Base-by-base conservation (phyloP, 2,888 invertebrate genomes). In the Ecliptopera silaceata region DNA sequence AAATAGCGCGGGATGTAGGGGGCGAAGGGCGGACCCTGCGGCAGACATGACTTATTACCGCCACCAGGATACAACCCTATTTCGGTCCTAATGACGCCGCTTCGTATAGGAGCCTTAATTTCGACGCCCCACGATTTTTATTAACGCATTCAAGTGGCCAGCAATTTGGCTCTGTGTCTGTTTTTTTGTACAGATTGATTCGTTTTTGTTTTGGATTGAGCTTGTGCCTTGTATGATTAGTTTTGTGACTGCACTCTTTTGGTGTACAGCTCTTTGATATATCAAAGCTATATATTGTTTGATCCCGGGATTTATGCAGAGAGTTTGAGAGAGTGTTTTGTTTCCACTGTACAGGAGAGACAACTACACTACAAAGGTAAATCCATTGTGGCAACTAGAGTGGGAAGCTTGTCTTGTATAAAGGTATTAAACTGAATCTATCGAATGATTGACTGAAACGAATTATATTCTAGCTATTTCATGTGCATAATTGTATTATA, bases 1-100 rank as follows among this genome's bases (percentile, higher is more conserved):
- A 81, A 83, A 82, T 80, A 80, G 79, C 68, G 77, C 78, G 80
- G 77, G 80, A 74, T 72, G 73, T 45, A 68, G 66, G 66, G 75
- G 70, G 71, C 67, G 72, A 66, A 71, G 77, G 75, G 77, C 70
- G 77, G 76, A 79, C 80, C 80, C 88, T 88, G 88, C 81, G 82
- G 80, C 84, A 84, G 90, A 90, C 90, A 90, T 89, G 88, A 90
- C 89, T 89, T 90, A 90, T 90, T 88, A 84, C 86, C 73, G 82
- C 83, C 84, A 82, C 84, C 84, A 86, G 84, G 86, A 90, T 86
- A 89, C 89, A 88, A 89, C 88, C 90, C 88, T 86, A 88, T 88
- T 89, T 82, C 82, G 82, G 79, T 76, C 88, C 86, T 89, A 91
- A 91, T 89, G 88, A 90, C 86, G 81, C 80, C 79, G 83, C 84